phyloP scores from a whole-genome alignment of 92 coral and sea anemone genomes.

The Parazoanthus swiftii region DNA sequence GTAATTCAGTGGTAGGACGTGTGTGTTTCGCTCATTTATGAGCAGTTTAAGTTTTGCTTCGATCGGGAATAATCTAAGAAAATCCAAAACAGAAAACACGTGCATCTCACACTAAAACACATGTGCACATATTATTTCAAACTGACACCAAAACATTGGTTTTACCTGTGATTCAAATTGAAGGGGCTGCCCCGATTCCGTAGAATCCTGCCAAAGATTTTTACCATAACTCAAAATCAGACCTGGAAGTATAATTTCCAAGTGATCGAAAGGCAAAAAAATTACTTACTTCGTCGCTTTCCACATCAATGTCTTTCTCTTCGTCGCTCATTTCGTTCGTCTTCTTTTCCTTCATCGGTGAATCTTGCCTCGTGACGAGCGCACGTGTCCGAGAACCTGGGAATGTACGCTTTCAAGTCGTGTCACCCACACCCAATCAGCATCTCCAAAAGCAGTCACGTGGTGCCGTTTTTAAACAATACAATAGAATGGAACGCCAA shows the following conservation, averaged over 20 bases:
- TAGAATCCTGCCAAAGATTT: constrained; percentile 60
- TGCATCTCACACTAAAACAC: constrained; percentile 85
- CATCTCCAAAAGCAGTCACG: constrained; percentile 3
- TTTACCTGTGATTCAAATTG: constrained; percentile 83
- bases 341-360: constrained; percentile 61
- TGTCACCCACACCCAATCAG: constrained; percentile 36
- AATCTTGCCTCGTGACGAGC: constrained; percentile 81
- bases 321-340: constrained; percentile 90
- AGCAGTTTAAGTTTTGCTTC: constrained; percentile 16
- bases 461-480: background rate
- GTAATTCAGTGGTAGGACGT: background rate
- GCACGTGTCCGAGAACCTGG: constrained; percentile 80
- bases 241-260: constrained; percentile 39
- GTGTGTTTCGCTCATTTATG: constrained; percentile 13
- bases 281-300: constrained; percentile 94
- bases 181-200: constrained; percentile 64
- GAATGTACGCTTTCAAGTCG: constrained; percentile 41
- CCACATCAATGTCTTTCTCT: constrained; percentile 92
- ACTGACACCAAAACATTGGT: constrained; percentile 92
- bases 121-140: constrained; percentile 87
- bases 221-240: constrained; percentile 49
- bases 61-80: constrained; percentile 41
- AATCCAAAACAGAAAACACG: constrained; percentile 76
- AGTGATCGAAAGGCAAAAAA: constrained; percentile 37
- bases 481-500: background rate